Evolutionary conservation across 2,113 vertebrate species (phyloP), one percentile per base, ranked within the genome.

Genomic region (Phyllostomus discolor): DNA sequence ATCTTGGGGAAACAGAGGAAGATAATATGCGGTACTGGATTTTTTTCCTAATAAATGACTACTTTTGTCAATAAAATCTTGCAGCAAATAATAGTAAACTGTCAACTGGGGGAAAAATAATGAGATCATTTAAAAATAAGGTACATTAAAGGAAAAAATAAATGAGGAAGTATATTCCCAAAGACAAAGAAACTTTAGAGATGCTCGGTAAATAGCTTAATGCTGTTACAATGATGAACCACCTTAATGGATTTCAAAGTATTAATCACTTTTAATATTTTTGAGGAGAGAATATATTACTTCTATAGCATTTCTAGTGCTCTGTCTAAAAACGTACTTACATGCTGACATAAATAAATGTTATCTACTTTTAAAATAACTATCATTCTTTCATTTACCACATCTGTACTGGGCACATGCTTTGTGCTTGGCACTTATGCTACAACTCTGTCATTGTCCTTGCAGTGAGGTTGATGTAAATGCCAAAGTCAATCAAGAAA

Each of bases 321-420:
- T 84, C 70, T 43, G 9, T 66, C 31, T 69, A 19, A 85, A 85
- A 67, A 12, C 7, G 19, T 43, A 41, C 10, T 46, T 57, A 66
- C 28, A 59, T 35, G 64, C 22, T 82, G 69, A 59, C 2, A 20
- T 54, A 67, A 92, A 41, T 35, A 90, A 76, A 38, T 2, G 2
- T 33, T 54, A 91, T 54, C 70, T 91, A 54, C 85, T 92, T 88
- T 95, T 9, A 66, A 90, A 94, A 59, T 84, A 64, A 64, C 48
- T 75, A 67, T 50, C 17, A 64, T 66, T 83, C 22, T 95, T 84
- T 72, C 46, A 88, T 75, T 84, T 41, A 89, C 79, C 4, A 90
- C 28, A 87, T 75, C 31, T 89, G 9, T 54, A 64, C 1, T 26
- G 43, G 66, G 17, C 52, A 75, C 4, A 88, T 17, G 73, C 8